phyloP scores from a whole-genome alignment of 2,113 vertebrate species.

The Cettia cetti region DNA sequence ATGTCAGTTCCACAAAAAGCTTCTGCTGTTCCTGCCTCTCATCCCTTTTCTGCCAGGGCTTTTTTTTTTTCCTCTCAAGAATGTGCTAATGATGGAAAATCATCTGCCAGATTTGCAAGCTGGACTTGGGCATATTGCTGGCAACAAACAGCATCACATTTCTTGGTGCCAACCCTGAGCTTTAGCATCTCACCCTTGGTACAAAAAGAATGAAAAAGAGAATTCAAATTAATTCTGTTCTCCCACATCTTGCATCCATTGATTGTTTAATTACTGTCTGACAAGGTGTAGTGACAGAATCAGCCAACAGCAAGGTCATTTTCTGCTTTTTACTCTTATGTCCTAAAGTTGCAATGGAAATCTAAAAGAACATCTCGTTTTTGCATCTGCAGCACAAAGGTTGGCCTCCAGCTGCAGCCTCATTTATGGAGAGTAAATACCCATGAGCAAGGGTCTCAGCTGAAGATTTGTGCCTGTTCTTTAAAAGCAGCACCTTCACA shows the following conservation, averaged over 20 bases:
- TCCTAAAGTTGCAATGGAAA: background rate
- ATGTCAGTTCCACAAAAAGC: background rate
- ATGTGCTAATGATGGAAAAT: background rate
- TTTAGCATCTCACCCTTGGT: background rate
- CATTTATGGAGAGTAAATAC: fast-evolving
- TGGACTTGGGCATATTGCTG: background rate
- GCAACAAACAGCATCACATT: background rate
- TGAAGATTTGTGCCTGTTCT: background rate
- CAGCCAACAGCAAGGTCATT: background rate
- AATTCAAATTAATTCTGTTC: background rate
- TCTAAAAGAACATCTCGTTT: background rate
- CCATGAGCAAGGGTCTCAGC: background rate
- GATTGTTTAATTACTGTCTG: background rate
- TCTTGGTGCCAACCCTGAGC: background rate
- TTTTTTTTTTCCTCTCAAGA: background rate
- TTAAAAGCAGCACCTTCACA: background rate
- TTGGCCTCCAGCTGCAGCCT: background rate
- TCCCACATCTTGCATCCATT: background rate
- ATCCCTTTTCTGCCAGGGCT: background rate
- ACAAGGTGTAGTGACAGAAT: background rate
- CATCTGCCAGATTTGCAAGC: background rate
- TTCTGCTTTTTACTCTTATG: background rate
- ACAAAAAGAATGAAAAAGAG: background rate
- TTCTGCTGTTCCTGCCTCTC: background rate
- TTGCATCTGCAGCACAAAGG: fast-evolving